Evolutionary conservation across 2,113 vertebrate species (phyloP).

Genomic region (Plectropomus leopardus): DNA sequence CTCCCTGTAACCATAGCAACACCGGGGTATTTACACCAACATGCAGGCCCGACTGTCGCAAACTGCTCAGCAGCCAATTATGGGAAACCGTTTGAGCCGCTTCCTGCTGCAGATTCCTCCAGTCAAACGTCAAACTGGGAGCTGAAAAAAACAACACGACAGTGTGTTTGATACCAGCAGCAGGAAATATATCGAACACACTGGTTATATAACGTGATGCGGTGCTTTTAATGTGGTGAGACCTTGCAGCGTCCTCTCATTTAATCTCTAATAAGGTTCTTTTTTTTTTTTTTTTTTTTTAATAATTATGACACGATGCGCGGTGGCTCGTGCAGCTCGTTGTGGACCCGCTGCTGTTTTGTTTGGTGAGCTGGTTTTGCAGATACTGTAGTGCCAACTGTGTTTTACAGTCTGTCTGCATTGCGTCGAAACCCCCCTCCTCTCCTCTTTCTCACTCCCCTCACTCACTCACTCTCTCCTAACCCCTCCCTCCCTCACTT

Average conservation of each 20-base stretch:
- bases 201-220: slow-evolving; percentile 34
- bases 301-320: background rate
- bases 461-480: slow-evolving; percentile 1
- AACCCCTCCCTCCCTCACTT: slow-evolving; percentile 33
- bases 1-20: slow-evolving; percentile 73
- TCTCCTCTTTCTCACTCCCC: background rate
- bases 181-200: too few relatives aligned
- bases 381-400: slow-evolving; percentile 60
- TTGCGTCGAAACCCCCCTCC: slow-evolving; percentile 83
- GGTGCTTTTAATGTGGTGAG: background rate
- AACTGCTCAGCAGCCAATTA: slow-evolving; percentile 44
- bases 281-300: too few relatives aligned
- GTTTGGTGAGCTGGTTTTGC: slow-evolving; percentile 27
- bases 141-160: background rate
- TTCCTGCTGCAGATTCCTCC: slow-evolving; percentile 34
- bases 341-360: slow-evolving; percentile 23
- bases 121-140: slow-evolving; percentile 5
- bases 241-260: background rate
- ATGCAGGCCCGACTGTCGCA: slow-evolving; percentile 45
- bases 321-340: background rate
- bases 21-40: slow-evolving; percentile 41
- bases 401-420: slow-evolving; percentile 85
- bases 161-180: background rate
- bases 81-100: background rate
- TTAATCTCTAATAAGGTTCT: background rate